Evolutionary conservation across 2,797 vertebrate genomes (phyloP), one percentile per base, ranked within the genome.

Genomic region (Microctenopoma lineatum): DNA sequence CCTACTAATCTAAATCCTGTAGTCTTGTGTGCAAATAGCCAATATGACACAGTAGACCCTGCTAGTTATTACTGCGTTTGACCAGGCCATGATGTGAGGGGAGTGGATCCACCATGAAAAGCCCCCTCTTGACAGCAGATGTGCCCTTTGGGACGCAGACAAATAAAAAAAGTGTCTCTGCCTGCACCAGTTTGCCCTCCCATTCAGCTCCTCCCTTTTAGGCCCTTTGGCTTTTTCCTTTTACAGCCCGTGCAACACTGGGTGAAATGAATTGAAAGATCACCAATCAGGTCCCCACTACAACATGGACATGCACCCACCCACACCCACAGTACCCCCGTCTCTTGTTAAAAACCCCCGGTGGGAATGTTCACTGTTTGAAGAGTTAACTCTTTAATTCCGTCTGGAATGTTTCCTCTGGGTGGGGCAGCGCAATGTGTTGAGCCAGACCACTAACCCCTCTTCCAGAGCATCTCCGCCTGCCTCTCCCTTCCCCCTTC

Each of bases 321-420:
- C 84, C 75, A 70, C 69, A 70, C 16, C 44, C 16, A 45, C 10
- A 53, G 36, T 38, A 25, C 36, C 18, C 75, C 62, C 46, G 80
- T 79, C 82, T 86, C 85, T 88, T 80, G 80, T 85, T 85, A 79
- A 86, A 80, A 87, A 88, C 84, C 86, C 88, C 84, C 65, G 70
- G 80, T 90, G 89, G 89, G 91, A 91, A 92, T 90, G 87, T 88
- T 91, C 84, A 85, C 91, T 92, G 92, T 92, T 91, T 90, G 85
- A 92, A 93, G 92, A 94, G 88, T 93, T 90, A 92, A 93, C 90
- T 92, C 92, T 93, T 94, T 94, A 93, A 94, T 93, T 93, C 92
- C 62, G 90, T 91, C 92, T 93, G 94, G 93, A 94, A 95, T 95
- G 93, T 93, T 94, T 94, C 90, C 90, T 94, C 90, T 93, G 92